Base-by-base conservation (phyloP, 2,113 vertebrate genomes). In the Bagarius yarrelli region DNA sequence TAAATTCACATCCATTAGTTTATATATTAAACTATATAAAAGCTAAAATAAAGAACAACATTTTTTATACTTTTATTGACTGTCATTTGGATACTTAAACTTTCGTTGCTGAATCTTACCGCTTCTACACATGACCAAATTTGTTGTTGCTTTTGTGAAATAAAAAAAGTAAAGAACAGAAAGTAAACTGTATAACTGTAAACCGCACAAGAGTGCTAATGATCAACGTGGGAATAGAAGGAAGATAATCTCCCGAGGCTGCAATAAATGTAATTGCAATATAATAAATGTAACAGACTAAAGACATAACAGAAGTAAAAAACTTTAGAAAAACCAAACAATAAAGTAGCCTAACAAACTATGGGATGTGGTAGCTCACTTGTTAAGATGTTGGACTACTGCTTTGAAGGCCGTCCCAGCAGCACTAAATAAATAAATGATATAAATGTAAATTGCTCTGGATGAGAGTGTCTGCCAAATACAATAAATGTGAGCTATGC, bases 221-320 rank as follows among this genome's bases (percentile, higher is more conserved):
- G 55, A 69, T 53, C 59, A 53, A 75, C 69, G 75, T 79, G 34
- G 47, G 56, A 34, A 63, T 79, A 55, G 55, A n/a, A 79, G 60
- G 32, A 50, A 55, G 40, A 14, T 14, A 74, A 66, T 82, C 60
- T 67, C 44, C 32, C 19, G 34, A 32, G 34, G 61, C 34, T 56
- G 76, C 47, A 47, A 63, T 82, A 76, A 79, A 79, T 36, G 36
- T 14, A 25, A 69, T 75, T 84, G 40, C 69, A 53, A 73, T 81
- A 66, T 52, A 55, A 55, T 27, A 71, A 27, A 44, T 67, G 55
- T 16, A 50, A 78, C 14, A 52, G 57, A 61, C 27, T 3, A 67
- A 81, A 47, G 14, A 16, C 23, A 79, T 69, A 36, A 67, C 25
- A 13, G 36, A 40, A 75, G 21, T 59, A 40, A 73, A 23, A 34